phyloP scores from a whole-genome alignment of 2,888 invertebrate species.

The Drosophila anomalata region DNA sequence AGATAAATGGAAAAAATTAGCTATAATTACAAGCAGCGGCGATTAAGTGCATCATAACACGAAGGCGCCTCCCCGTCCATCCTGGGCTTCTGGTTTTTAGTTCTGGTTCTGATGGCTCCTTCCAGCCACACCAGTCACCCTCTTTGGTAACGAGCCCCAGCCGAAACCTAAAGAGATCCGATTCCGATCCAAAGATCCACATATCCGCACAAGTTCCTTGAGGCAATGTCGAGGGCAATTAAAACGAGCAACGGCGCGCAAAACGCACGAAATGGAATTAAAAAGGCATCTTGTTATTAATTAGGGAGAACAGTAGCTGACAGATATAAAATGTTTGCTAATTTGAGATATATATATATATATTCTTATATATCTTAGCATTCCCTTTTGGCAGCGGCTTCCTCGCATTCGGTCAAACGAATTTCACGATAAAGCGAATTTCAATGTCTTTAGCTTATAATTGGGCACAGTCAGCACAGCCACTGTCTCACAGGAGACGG shows the following conservation, averaged over 20 bases:
- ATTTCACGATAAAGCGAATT: slow-evolving; percentile 77
- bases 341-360: slow-evolving; percentile 78
- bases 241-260: slow-evolving; percentile 79
- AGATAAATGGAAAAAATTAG: slow-evolving; percentile 61
- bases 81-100: slow-evolving; percentile 13
- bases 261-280: slow-evolving; percentile 75
- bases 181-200: neutral
- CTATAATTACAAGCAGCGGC: slow-evolving; percentile 61
- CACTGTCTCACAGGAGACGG: slow-evolving; percentile 26
- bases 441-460: slow-evolving; percentile 79
- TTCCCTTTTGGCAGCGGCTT: slow-evolving; percentile 55
- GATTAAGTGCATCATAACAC: slow-evolving; percentile 44
- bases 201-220: slow-evolving; percentile 20
- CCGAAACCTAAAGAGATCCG: slow-evolving; percentile 6
- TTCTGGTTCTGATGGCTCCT: slow-evolving; percentile 5
- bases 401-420: slow-evolving; percentile 54
- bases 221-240: slow-evolving; percentile 64
- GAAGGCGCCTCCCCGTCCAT: slow-evolving; percentile 50
- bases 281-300: slow-evolving; percentile 83
- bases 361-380: slow-evolving; percentile 12
- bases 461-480: slow-evolving; percentile 67
- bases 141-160: slow-evolving; percentile 26
- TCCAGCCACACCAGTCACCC: slow-evolving; percentile 9
- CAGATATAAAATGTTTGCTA: slow-evolving; percentile 83
- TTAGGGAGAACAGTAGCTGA: slow-evolving; percentile 83